These are phyloP conservation scores for Campoletis raptor DNA, from an alignment of 2,888 invertebrate species.

Conservation along the genomic window DNA sequence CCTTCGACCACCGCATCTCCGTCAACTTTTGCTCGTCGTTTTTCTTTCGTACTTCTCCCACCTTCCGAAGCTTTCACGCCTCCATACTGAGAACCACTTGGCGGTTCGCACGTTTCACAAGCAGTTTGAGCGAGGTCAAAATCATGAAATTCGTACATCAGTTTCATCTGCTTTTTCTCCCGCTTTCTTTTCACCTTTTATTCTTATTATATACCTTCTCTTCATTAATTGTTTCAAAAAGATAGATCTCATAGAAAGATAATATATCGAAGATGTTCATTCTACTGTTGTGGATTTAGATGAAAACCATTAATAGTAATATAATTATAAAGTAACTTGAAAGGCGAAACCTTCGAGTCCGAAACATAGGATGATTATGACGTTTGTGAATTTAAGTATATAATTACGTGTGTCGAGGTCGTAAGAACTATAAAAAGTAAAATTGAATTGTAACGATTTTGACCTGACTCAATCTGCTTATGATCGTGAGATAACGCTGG, in stretches of 20 bases:
- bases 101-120: neutral
- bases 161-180: neutral
- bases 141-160: slow-evolving; percentile 10
- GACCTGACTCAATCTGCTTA: neutral
- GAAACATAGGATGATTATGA: neutral
- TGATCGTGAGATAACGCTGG: neutral
- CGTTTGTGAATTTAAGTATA: neutral
- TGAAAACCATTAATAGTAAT: neutral
- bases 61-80: slow-evolving; percentile 12
- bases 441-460: neutral
- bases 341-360: neutral
- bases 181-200: neutral
- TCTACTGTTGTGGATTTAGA: neutral
- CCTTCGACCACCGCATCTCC: slow-evolving; percentile 19
- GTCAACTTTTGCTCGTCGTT: slow-evolving; percentile 7
- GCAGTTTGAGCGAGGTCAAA: slow-evolving; percentile 25
- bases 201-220: neutral
- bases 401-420: neutral
- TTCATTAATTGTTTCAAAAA: neutral
- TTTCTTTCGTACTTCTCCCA: neutral
- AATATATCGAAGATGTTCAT: neutral
- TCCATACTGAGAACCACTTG: slow-evolving; percentile 20
- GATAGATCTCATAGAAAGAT: neutral
- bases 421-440: neutral
- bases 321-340: neutral